Evolutionary conservation across 1,140 invertebrate genomes (phyloP).

Genomic region (Oscheius sp.): DNA sequence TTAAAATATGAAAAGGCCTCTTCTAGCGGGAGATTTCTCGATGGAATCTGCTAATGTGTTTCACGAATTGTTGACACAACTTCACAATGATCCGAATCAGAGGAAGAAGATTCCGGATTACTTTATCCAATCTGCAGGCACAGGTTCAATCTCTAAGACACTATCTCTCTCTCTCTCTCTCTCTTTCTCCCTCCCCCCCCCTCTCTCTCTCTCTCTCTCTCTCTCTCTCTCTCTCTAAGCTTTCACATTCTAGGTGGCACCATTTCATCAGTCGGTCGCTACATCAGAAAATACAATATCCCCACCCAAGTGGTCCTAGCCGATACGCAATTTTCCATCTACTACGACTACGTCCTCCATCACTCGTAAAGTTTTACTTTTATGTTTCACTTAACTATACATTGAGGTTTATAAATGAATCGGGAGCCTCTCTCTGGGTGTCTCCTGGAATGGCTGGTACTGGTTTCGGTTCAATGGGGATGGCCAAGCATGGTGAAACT

Average conservation of each 20-base stretch:
- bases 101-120: neutral
- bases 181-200: too few relatives aligned
- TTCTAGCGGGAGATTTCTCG: constrained; percentile 27
- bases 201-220: neutral
- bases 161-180: neutral
- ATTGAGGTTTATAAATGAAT: constrained; percentile 39
- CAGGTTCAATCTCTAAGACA: constrained; percentile 9
- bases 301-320: constrained; percentile 44
- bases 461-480: constrained; percentile 42
- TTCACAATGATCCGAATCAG: constrained; percentile 1
- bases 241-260: constrained; percentile 41
- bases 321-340: constrained; percentile 46
- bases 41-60: constrained; percentile 45
- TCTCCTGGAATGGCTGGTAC: constrained; percentile 48
- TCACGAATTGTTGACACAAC: constrained; percentile 46
- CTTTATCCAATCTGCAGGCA: constrained; percentile 34
- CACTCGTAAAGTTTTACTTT: neutral
- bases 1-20: neutral
- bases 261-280: constrained; percentile 50
- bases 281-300: constrained; percentile 44
- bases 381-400: neutral
- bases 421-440: constrained; percentile 33
- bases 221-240: neutral
- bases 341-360: constrained; percentile 49
- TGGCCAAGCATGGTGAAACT: constrained; percentile 34